A percentile compares a stretch with the other conserved stretches of the same genome.
These are phyloP conservation scores for Leptopilina syphax DNA, from an alignment of 2,888 invertebrate genomes.

Conservation along the genomic window DNA sequence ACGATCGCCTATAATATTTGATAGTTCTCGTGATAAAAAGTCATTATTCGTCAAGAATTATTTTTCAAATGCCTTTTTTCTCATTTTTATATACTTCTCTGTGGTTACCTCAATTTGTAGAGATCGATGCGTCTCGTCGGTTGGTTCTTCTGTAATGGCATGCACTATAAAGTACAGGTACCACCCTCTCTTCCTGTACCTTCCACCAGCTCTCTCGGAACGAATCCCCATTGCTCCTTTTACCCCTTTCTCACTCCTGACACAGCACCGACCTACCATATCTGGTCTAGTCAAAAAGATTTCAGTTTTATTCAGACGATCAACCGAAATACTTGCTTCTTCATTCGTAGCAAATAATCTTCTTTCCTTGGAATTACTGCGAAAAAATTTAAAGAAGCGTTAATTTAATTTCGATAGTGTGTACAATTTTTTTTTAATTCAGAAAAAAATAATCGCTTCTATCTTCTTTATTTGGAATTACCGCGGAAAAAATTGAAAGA, in stretches of 20 bases:
- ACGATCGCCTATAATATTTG: slow-evolving; percentile 21
- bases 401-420: neutral
- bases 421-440: no score
- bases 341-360: neutral
- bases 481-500: no score
- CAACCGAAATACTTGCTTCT: slow-evolving; percentile 2
- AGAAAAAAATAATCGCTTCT: no score
- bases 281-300: slow-evolving; percentile 8
- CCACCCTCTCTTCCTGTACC: slow-evolving; percentile 61
- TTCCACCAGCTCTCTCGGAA: slow-evolving; percentile 15
- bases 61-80: slow-evolving; percentile 55
- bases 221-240: slow-evolving; percentile 28
- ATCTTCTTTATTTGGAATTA: no score
- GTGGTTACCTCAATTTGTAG: slow-evolving; percentile 52
- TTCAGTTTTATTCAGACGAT: slow-evolving; percentile 10
- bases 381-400: neutral
- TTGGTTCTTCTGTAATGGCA: slow-evolving; percentile 65
- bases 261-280: slow-evolving; percentile 7
- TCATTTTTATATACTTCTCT: slow-evolving; percentile 17
- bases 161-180: slow-evolving; percentile 62
- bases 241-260: slow-evolving; percentile 7
- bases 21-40: slow-evolving; percentile 61
- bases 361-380: neutral
- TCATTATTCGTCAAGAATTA: slow-evolving; percentile 63
- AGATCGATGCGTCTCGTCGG: slow-evolving; percentile 73